Conservation (phyloP, 2,113 vertebrate genomes). For the Nanorana parkeri region DNA sequence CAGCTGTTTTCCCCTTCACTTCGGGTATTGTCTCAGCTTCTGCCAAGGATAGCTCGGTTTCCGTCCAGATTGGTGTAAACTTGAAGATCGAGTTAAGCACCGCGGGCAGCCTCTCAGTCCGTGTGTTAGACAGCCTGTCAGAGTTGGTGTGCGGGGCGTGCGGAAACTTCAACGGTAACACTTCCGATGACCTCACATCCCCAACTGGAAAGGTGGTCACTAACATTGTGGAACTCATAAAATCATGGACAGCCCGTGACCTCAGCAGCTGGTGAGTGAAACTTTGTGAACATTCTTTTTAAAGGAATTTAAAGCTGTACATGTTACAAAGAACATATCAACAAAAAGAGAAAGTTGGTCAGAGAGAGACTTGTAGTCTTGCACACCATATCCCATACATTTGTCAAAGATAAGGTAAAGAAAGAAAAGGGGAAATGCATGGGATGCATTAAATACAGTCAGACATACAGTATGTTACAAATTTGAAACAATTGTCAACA, state of each 20-base stretch:
- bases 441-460: too few relatives aligned
- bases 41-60: constrained; percentile 57
- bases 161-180: constrained; percentile 42
- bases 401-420: too few relatives aligned
- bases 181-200: constrained; percentile 21
- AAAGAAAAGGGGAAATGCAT: too few relatives aligned
- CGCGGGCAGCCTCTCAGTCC: constrained; percentile 52
- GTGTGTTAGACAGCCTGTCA: not conserved
- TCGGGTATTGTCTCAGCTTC: constrained; percentile 57
- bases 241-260: constrained; percentile 29
- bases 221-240: constrained; percentile 4
- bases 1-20: constrained; percentile 62
- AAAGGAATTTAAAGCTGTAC: too few relatives aligned
- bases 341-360: too few relatives aligned
- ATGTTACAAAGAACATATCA: too few relatives aligned
- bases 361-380: too few relatives aligned
- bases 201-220: not conserved
- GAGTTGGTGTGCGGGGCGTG: constrained; percentile 35
- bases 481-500: too few relatives aligned
- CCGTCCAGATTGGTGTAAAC: constrained; percentile 62
- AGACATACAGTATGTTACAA: too few relatives aligned
- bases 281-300: too few relatives aligned
- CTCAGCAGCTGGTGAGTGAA: constrained; percentile 33
- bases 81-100: constrained; percentile 66
- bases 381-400: too few relatives aligned